Evolutionary conservation across 2,113 vertebrate genomes (phyloP).

Genomic region (Ia io): DNA sequence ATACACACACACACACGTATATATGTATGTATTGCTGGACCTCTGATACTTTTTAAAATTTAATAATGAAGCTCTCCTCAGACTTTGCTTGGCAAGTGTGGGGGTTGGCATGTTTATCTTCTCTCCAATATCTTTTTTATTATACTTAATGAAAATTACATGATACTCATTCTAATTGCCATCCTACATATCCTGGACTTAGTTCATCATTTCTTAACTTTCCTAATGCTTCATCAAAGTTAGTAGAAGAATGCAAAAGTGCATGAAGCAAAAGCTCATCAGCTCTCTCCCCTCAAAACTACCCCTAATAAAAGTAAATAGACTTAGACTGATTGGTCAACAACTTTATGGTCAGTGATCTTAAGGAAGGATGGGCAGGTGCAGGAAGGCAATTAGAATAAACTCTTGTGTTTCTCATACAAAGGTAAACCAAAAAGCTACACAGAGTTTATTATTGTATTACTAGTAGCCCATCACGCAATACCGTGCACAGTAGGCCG

Average conservation of each 20-base stretch:
- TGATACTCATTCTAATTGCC: neutral
- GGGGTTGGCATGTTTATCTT: neutral
- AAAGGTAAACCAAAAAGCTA: neutral
- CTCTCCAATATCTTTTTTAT: neutral
- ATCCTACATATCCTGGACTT: neutral
- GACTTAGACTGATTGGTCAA: neutral
- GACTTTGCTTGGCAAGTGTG: neutral
- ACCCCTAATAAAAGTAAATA: neutral
- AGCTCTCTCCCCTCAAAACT: neutral
- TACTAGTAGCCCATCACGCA: neutral
- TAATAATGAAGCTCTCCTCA: neutral
- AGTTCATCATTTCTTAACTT: neutral
- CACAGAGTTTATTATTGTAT: neutral
- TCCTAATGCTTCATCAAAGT: neutral
- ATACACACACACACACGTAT: too few species aligned
- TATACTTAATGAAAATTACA: neutral
- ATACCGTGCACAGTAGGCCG: too few species aligned
- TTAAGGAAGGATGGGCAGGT: neutral
- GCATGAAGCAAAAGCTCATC: neutral
- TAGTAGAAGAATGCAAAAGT: neutral
- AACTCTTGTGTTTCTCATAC: neutral
- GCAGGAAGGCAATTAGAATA: neutral
- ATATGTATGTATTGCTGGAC: neutral
- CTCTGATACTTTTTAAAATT: neutral
- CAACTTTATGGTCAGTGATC: neutral